phyloP scores from a whole-genome alignment of 2,888 invertebrate species.

The Cartodere bifasciata region DNA sequence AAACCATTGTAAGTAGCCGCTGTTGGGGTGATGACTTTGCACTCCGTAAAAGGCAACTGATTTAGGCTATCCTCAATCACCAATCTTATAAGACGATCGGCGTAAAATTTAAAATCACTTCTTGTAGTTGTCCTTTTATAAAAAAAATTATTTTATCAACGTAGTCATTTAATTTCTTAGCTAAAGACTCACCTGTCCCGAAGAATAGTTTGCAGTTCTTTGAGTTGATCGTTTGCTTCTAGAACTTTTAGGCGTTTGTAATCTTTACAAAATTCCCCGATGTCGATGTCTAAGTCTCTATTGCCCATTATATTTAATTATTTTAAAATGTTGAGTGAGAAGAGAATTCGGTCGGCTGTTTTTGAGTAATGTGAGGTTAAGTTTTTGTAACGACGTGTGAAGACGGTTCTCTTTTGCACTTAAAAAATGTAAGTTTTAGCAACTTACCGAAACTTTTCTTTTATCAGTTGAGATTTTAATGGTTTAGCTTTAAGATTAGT shows the following conservation, averaged over 20 bases:
- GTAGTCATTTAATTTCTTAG: conserved; percentile 2
- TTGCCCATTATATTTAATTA: conserved; percentile 32
- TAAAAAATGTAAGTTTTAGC: too few species aligned
- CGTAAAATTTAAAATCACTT: conserved; percentile 97
- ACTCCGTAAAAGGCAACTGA: conserved; percentile 86
- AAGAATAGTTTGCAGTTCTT: conserved; percentile 75
- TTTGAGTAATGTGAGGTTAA: too few species aligned
- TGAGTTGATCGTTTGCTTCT: conserved; percentile 64
- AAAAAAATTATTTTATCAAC: conserved; percentile 22
- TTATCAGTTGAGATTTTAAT: too few species aligned
- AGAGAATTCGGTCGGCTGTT: too few species aligned
- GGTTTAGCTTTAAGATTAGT: too few species aligned
- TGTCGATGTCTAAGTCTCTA: conserved; percentile 28
- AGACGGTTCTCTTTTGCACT: too few species aligned
- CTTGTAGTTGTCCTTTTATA: conserved; percentile 83
- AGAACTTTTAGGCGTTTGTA: conserved; percentile 59
- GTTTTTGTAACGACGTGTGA: too few species aligned
- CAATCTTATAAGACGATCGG: conserved; percentile 90
- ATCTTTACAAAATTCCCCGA: conserved; percentile 31
- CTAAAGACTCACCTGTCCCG: conserved; percentile 60
- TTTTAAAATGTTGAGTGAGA: too few species aligned
- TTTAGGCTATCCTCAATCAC: conserved; percentile 98
- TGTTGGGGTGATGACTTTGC: conserved; percentile 86
- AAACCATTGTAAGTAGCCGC: conserved; percentile 83
- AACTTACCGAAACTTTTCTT: too few species aligned